Percentiles rank a stretch among this genome's conserved stretches.
phyloP scores from a whole-genome alignment of 2,888 invertebrate genomes.

The Cheilosia grossa region DNA sequence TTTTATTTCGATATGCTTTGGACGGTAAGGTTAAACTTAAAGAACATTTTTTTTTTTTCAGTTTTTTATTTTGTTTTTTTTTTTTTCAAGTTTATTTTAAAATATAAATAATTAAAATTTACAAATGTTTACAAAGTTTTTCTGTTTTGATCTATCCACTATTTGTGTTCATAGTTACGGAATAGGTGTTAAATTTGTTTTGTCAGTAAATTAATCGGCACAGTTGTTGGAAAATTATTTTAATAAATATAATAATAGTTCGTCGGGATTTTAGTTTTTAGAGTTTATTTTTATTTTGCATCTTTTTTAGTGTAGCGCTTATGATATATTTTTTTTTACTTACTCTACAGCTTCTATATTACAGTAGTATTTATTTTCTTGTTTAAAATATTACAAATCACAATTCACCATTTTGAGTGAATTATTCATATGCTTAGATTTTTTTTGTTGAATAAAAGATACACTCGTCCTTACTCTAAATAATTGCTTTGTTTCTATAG shows the following conservation, averaged over 20 bases:
- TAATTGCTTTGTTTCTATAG: constrained; percentile 65
- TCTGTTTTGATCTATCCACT: background rate
- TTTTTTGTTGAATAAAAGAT: constrained; percentile 43
- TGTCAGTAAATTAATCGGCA: constrained; percentile 2
- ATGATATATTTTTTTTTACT: constrained; percentile 23
- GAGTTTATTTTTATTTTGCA: constrained; percentile 18
- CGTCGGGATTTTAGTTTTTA: constrained; percentile 14
- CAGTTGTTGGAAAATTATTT: constrained; percentile 29
- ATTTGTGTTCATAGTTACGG: background rate
- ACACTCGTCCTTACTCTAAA: constrained; percentile 52
- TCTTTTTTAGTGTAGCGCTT: constrained; percentile 60
- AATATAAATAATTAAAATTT: constrained; percentile 61
- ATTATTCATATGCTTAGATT: constrained; percentile 37
- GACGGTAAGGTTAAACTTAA: constrained; percentile 47
- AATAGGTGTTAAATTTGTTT: background rate
- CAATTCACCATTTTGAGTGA: constrained; percentile 59
- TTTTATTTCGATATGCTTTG: constrained; percentile 54
- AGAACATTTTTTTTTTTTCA: constrained; percentile 15
- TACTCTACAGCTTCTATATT: constrained; percentile 66
- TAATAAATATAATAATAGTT: constrained; percentile 11
- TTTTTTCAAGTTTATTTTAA: constrained; percentile 56
- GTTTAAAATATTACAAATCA: constrained; percentile 67
- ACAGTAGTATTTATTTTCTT: constrained; percentile 52
- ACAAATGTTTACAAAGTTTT: constrained; percentile 70
- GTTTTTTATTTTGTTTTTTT: constrained; percentile 7